Evolutionary conservation across 2,113 vertebrate genomes (phyloP).

Genomic region (Chroicocephalus ridibundus): DNA sequence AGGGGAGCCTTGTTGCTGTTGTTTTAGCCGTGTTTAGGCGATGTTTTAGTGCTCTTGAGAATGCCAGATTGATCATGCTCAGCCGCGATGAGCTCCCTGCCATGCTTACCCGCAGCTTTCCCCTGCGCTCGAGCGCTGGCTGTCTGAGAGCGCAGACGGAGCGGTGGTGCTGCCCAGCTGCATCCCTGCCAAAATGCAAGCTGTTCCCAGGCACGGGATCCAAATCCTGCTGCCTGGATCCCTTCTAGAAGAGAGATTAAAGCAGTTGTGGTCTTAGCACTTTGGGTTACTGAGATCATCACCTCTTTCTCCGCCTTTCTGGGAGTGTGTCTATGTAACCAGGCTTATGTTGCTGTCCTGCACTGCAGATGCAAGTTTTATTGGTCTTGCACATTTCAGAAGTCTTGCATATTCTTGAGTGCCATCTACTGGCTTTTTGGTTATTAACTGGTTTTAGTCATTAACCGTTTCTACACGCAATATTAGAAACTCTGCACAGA

Average conservation of each 20-base stretch:
- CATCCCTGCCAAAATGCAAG: neutral
- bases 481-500: neutral
- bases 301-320: neutral
- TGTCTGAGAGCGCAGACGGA: neutral
- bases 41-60: neutral
- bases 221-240: neutral
- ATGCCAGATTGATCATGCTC: neutral
- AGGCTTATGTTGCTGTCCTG: neutral
- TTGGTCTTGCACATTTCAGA: neutral
- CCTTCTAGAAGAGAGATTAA: neutral
- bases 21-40: neutral
- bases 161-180: neutral
- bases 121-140: fast-evolving
- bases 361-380: neutral
- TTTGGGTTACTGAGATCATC: fast-evolving
- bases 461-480: fast-evolving
- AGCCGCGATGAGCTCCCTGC: neutral
- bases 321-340: fast-evolving
- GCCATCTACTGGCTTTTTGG: slow-evolving; percentile 38
- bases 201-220: neutral
- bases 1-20: neutral
- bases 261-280: neutral
- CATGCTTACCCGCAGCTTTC: neutral
- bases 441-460: neutral
- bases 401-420: neutral